Evolutionary conservation across 2,888 invertebrate genomes (phyloP).

Genomic region (Agrotis exclamationis): DNA sequence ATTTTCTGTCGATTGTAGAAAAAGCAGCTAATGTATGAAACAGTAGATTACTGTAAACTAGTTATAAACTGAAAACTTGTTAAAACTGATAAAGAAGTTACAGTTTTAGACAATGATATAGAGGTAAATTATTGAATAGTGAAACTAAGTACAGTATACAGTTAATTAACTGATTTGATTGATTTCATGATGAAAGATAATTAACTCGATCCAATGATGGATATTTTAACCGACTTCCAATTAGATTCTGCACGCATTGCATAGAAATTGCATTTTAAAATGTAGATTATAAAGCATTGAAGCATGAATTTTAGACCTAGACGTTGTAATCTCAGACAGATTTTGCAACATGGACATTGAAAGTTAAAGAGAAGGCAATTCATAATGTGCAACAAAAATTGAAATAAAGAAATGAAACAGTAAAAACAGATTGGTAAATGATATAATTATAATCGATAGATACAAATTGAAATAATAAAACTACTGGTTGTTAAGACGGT

Average conservation of each 20-base stretch:
- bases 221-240: neutral
- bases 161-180: conserved; percentile 11
- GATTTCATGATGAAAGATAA: conserved; percentile 15
- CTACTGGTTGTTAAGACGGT: neutral
- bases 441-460: neutral
- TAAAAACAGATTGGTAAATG: conserved; percentile 4
- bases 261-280: conserved; percentile 21
- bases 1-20: neutral
- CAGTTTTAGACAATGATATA: neutral
- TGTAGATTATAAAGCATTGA: conserved; percentile 1
- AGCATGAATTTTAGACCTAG: neutral
- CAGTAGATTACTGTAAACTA: conserved; percentile 6
- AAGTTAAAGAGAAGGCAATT: conserved; percentile 15
- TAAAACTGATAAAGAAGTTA: neutral
- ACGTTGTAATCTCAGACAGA: conserved; percentile 3
- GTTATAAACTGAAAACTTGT: neutral
- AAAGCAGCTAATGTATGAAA: neutral
- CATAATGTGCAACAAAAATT: neutral
- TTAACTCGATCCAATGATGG: neutral
- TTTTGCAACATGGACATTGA: conserved; percentile 48
- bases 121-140: neutral
- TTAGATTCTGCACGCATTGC: conserved; percentile 16
- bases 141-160: conserved; percentile 13
- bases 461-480: neutral
- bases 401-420: neutral